Base-by-base conservation (phyloP, 2,797 vertebrate genomes). In the Loriculus beryllinus region DNA sequence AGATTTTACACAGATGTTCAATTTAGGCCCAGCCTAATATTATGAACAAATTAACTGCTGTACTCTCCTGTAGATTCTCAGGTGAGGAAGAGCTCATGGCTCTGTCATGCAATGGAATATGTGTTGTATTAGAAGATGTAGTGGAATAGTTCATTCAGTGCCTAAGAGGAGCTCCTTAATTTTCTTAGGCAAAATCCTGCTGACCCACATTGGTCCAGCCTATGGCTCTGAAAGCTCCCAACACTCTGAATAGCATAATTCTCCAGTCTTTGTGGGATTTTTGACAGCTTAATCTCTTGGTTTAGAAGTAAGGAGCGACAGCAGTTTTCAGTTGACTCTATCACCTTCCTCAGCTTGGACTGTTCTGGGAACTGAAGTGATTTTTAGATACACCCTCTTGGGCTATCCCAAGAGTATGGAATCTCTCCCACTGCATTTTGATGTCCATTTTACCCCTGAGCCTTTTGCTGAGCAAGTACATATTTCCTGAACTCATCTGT, bases 101-200 rank as follows among this genome's bases (percentile, higher is more conserved):
- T 76, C 26, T 62, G 71, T 23, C 19, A 4, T 14, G 12, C 28
- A 20, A 8, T 57, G 33, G 22, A 57, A 16, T 57, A 35, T 57
- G 33, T 10, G 35, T 57, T 3, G 2, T 11, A 14, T 13, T 1
- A 1, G 20, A 65, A 72, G 31, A 82, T 31, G 7, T 37, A 1
- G 0, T 39, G 29, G 28, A 82, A 35, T 37, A 47, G 28, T 62
- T 83, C 5, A 21, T 65, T 84, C 25, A 31, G 2, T 57, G 39
- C 26, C 25, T 77, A 43, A 51, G 43, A 76, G 14, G 33, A 86
- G 2, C 12, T 63, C 7, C n/a, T 52, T 29, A 40, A 43, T 19
- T 69, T 60, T 88, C 59, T 82, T 31, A 29, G 40, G 33, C 67
- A 82, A 74, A 94, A 54, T 59, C 31, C 56, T 80, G 10, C 37